Base-by-base conservation (phyloP, 2,797 vertebrate genomes). In the Oryzias sinensis region DNA sequence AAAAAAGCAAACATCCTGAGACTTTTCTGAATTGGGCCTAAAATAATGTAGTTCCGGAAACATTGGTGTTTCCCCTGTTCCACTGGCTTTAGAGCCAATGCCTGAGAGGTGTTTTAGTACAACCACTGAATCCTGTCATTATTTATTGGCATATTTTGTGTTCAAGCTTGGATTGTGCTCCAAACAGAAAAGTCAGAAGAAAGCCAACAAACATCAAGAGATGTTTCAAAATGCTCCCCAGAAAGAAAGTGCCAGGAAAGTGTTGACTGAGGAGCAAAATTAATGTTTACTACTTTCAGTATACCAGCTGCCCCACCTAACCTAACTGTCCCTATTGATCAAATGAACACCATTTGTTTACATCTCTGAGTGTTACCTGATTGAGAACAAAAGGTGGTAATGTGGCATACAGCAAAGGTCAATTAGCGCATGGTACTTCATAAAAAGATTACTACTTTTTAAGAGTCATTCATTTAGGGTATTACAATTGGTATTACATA, bases 301-400 rank as follows among this genome's bases (percentile, higher is more conserved):
- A 82, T 75, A 77, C 73, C 51, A 72, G 64, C 63, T 76, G 69
- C 55, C 65, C 44, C 6, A 6, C 25, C 53, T 86, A 77, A 82
- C 80, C 77, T 88, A 82, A 75, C 76, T 84, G 85, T 85, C 73
- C 67, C 65, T 76, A 84, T 83, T 79, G 85, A 86, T 88, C 71
- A 78, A 43, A 48, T 42, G 50, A 43, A 13, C 33, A 22, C 14
- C 8, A 43, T 70, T 62, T 64, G 55, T 53, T 82, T 8, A 2
- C 20, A 56, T 86, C 74, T 55, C 14, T 5, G 47, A 51, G 43
- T 63, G 49, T 20, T 37, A 65, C 55, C 58, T 68, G 57, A 58
- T 16, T 65, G 52, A 60, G 63, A 16, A 43, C 18, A 18, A 43
- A 22, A 62, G 49, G 64, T 5, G 49, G 53, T 5, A 22, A 57